Base-by-base conservation (phyloP, 2,888 invertebrate genomes). In the Tachina lurida region DNA sequence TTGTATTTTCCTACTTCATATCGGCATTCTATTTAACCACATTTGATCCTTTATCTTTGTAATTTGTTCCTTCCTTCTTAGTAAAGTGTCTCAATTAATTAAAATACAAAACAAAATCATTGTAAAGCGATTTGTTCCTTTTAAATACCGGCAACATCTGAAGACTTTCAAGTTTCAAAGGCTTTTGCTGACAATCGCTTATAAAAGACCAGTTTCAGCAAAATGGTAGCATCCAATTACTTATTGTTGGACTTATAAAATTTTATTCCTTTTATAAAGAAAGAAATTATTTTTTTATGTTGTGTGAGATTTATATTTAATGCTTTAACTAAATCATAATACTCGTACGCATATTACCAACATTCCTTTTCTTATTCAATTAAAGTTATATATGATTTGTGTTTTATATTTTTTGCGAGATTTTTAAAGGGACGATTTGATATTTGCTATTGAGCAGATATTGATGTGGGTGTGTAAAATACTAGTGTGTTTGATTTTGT, bases 1-100 rank as follows among this genome's bases (percentile, higher is more conserved):
- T 58, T 39, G 19, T 56, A 22, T 65, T 56, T 41, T n/a, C 47
- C 9, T 49, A 2, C 43, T 31, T 15, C 31, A 43, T 41, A 62
- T 47, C 83, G 73, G 74, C 45, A 22, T 62, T 86, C 45, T 10
- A 63, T 17, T 77, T 19, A 60, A 73, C 54, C 17, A 17, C 54
- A 22, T 65, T 65, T 84, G 84, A 86, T 77, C 73, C 62, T 19
- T 60, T 4, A 47, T 58, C 67, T 60, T 84, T 77, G 80, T 67
- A 70, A 15, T 77, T 60, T 10, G 15, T 70, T 79, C 52, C 13
- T 52, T 67, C 22, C 17, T 84, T 84, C 67, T 56, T 39, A 52
- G 71, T 49, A 84, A 87, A 83, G 88, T 88, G 88, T 88, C 88
- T 84, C 76, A 74, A 83, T 88, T 87, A 88, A 88, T 88, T 88